Evolutionary conservation across 2,888 invertebrate species (phyloP).

Genomic region (Biston stratarius): DNA sequence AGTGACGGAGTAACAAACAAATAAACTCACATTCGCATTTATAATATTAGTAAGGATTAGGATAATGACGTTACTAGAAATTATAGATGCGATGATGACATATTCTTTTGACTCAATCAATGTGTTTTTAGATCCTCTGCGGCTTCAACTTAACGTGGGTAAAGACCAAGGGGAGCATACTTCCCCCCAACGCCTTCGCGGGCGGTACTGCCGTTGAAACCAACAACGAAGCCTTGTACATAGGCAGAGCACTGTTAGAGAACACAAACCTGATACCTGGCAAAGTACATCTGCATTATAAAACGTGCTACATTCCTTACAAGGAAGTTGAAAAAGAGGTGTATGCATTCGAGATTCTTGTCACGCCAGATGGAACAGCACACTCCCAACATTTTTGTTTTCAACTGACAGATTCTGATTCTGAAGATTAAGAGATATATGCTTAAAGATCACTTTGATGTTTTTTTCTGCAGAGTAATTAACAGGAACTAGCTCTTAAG

Average conservation of each 20-base stretch:
- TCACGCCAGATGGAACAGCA: not conserved
- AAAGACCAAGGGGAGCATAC: slow-evolving; percentile 3
- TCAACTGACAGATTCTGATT: not conserved
- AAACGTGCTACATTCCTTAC: slow-evolving; percentile 28
- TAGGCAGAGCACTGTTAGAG: slow-evolving; percentile 34
- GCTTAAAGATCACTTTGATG: too few relatives aligned
- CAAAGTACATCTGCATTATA: slow-evolving; percentile 37
- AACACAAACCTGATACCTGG: slow-evolving; percentile 32
- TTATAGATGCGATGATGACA: too few relatives aligned
- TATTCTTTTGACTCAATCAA: too few relatives aligned
- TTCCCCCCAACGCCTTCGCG: slow-evolving; percentile 32
- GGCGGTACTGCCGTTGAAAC: slow-evolving; percentile 33
- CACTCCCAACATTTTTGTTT: not conserved
- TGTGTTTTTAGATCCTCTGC: slow-evolving; percentile 34
- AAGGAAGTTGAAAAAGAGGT: not conserved
- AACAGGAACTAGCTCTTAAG: too few relatives aligned
- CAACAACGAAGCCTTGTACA: slow-evolving; percentile 24
- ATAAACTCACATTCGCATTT: too few relatives aligned
- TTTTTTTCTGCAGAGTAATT: too few relatives aligned
- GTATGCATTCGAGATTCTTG: not conserved
- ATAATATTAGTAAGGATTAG: too few relatives aligned
- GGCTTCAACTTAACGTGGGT: slow-evolving; percentile 38
- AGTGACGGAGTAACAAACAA: too few relatives aligned
- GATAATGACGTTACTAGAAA: too few relatives aligned
- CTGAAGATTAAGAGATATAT: not conserved